Base-by-base conservation (phyloP, 2,113 vertebrate genomes). In the Thryonomys swinderianus region DNA sequence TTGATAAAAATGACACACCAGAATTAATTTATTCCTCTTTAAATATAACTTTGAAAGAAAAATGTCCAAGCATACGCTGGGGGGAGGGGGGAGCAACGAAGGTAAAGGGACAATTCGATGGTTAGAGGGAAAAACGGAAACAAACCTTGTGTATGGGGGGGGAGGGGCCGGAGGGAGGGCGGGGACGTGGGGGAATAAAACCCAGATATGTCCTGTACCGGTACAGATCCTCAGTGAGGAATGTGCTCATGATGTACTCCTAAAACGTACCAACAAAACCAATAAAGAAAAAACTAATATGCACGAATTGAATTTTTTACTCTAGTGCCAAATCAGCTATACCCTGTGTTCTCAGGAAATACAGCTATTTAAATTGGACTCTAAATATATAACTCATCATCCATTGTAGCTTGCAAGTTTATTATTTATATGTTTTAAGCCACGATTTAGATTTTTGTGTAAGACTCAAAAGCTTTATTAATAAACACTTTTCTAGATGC, bases 11-110 rank as follows among this genome's bases (percentile, higher is more conserved):
- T 88, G 32, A 51, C 27, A 84, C 7, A n/a, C 30, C 8, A 82
- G 53, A 90, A 96, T 69, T 51, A 93, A 88, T 85, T 89, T 86
- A 45, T 59, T 95, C 8, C 5, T 82, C 17, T 88, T 85, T 61
- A 92, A 91, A 69, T 76, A 9, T 64, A 85, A 32, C 74, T 95
- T 53, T 40, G 45, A 88, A 67, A 6, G 16, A 80, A 21, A 10
- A 57, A 84, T 90, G 88, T 13, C n/a, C 90, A 92, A 88, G 1
- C 73, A 53, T 51, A 89, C 51, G 84, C 95, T 51, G 48, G 48
- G 48, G 48, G 48, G 48, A 51, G 48, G 10, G 48, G 48, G 48
- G 10, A 51, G 10, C 48, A 51, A 51, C 5, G 48, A 51, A 51
- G 10, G 48, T 51, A 51, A 51, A 51, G 48, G 48, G 48, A 51